Conservation (phyloP, 1,140 invertebrate genomes). For the Lordiphosa stackelbergi region DNA sequence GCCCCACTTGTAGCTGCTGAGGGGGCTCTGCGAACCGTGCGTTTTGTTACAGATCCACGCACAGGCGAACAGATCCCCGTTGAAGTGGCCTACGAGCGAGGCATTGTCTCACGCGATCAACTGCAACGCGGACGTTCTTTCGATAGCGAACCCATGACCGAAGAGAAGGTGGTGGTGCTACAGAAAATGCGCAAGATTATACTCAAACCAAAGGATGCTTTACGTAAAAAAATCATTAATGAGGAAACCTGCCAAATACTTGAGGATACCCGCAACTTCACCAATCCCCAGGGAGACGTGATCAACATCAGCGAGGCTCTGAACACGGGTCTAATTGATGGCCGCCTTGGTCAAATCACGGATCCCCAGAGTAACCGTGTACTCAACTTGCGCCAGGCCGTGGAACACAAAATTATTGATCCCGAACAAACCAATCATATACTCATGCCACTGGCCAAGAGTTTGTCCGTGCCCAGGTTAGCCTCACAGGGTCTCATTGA, state of each 20-base stretch:
- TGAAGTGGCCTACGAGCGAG: conserved; percentile 88
- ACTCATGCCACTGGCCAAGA: conserved; percentile 88
- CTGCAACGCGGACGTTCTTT: conserved; percentile 79
- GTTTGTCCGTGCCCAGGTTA: conserved; percentile 88
- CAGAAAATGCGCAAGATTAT: conserved; percentile 88
- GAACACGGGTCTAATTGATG: conserved; percentile 85
- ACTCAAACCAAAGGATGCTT: conserved; percentile 84
- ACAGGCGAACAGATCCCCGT: conserved; percentile 86
- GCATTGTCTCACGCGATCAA: conserved; percentile 80
- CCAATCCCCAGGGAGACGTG: conserved; percentile 80
- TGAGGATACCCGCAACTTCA: conserved; percentile 79
- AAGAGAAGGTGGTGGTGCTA: conserved; percentile 84
- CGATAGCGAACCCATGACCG: conserved; percentile 83
- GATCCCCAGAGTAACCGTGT: conserved; percentile 89
- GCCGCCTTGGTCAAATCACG: conserved; percentile 86
- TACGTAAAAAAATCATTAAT: conserved; percentile 86
- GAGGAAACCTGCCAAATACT: conserved; percentile 84
- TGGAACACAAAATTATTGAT: conserved; percentile 91
- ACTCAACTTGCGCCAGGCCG: conserved; percentile 89
- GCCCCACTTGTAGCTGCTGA: conserved; percentile 84
- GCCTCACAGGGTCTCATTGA: conserved; percentile 90
- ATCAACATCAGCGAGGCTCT: conserved; percentile 87
- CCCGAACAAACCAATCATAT: conserved; percentile 85
- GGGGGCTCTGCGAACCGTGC: conserved; percentile 77
- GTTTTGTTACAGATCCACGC: conserved; percentile 86